phyloP scores from a whole-genome alignment of 2,797 vertebrate species.

The Bovichtus variegatus region DNA sequence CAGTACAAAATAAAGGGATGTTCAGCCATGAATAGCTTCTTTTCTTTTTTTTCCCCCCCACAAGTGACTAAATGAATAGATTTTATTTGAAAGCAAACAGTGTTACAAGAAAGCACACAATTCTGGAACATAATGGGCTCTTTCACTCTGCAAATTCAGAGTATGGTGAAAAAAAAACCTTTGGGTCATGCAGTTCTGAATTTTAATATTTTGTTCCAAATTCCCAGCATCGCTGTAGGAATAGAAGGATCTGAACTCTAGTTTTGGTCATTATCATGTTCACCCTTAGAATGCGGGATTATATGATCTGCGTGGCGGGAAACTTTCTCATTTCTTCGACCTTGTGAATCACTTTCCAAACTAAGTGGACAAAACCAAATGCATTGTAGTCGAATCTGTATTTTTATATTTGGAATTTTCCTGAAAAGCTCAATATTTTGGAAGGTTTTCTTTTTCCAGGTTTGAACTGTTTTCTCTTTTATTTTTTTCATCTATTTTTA shows the following conservation, averaged over 20 bases:
- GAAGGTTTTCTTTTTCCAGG: neutral
- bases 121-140: conserved; percentile 26
- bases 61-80: conserved; percentile 29
- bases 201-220: conserved; percentile 2
- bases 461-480: neutral
- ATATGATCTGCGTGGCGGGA: neutral
- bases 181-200: conserved; percentile 29
- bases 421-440: neutral
- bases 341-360: conserved; percentile 27
- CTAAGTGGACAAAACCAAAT: conserved; percentile 10
- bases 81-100: conserved; percentile 26
- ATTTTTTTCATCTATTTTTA: no score
- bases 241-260: conserved; percentile 16
- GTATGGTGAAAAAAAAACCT: neutral
- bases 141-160: conserved; percentile 32
- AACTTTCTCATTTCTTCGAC: conserved; percentile 20
- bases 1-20: conserved; percentile 30
- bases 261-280: conserved; percentile 24
- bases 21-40: conserved; percentile 17
- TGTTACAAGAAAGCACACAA: conserved; percentile 5
- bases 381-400: neutral
- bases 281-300: conserved; percentile 1
- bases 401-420: neutral
- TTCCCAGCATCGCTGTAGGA: neutral
- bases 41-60: conserved; percentile 31